Base-by-base conservation (phyloP, 1,140 invertebrate species). In the Hirudo medicinalis region DNA sequence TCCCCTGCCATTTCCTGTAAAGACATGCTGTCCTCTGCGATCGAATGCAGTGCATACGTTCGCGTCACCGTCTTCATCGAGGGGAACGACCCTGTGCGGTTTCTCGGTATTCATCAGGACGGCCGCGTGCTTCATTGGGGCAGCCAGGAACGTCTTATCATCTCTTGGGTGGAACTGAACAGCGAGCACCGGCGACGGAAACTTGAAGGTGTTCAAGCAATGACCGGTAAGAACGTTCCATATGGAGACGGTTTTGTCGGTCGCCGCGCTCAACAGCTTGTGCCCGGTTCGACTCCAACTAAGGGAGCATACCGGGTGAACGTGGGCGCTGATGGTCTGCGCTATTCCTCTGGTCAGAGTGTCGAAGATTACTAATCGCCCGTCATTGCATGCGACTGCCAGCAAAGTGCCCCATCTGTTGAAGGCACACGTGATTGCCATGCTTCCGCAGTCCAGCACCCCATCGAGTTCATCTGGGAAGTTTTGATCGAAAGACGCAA, bases 381-480 rank as follows among this genome's bases (percentile, higher is more conserved):
- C 96, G 86, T 99, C 96, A 82, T 98, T 99, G 80, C 94, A 98
- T 9, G 95, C 96, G 11, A 99, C 95, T 66, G 94, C 95, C 69
- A 99, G 82, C 27, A 98, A 82, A 6, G 94, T 97, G 22, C 95
- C 94, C 76, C 92, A 85, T 81, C 94, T 90, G 81, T 99, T 99
- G 79, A 98, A 99, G 22, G 89, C 87, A 84, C 92, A 97, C 2
- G 94, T 97, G n/a, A 97, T 89, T 19, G 94, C 94, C 57, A 97
- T 85, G 8, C 93, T 96, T 76, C 95, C 84, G 77, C 85, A 87
- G 76, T 88, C 87, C 49, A 88, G 78, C 9, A 83, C 80, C 9
- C 86, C 87, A 83, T 88, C 86, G 81, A 86, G 86, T 75, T 88
- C 87, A 60, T 74, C 29, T 5, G 40, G 20, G 13, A 70, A 70